Evolutionary conservation across 2,797 vertebrate species (phyloP).

Genomic region (Acrocephalus scirpaceus): DNA sequence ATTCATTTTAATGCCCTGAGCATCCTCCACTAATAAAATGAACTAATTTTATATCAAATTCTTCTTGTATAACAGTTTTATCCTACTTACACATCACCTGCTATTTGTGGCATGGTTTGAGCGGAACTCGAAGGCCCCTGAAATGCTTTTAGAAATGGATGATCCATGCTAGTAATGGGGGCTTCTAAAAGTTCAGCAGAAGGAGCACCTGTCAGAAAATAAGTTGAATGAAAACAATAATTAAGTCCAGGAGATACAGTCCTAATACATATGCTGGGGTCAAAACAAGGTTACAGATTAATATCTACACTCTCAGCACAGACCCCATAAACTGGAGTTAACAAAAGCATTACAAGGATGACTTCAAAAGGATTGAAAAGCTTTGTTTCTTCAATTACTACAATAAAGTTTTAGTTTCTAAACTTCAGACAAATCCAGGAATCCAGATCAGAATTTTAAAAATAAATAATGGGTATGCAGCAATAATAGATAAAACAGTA

Average conservation of each 20-base stretch:
- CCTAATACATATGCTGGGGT: background rate
- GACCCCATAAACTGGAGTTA: background rate
- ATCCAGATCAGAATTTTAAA: background rate
- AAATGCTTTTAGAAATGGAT: constrained; percentile 75
- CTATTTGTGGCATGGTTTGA: constrained; percentile 28
- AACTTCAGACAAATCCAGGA: background rate
- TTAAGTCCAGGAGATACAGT: background rate
- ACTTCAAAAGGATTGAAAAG: background rate
- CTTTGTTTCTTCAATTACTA: background rate
- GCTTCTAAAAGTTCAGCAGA: constrained; percentile 66
- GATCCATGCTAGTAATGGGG: constrained; percentile 60
- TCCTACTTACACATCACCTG: constrained; percentile 7
- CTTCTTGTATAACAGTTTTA: background rate
- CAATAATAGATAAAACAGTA: background rate
- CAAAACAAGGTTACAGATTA: background rate
- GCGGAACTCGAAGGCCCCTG: constrained; percentile 44
- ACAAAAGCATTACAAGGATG: background rate
- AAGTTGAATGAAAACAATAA: background rate
- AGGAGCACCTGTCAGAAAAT: constrained; percentile 70
- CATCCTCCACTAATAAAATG: background rate
- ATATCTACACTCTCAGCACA: background rate
- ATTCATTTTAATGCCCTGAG: background rate
- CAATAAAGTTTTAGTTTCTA: background rate
- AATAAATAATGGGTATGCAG: background rate
- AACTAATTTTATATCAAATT: background rate